phyloP scores from a whole-genome alignment of 2,797 vertebrate species.

The Sebastiscus albofasciatus region DNA sequence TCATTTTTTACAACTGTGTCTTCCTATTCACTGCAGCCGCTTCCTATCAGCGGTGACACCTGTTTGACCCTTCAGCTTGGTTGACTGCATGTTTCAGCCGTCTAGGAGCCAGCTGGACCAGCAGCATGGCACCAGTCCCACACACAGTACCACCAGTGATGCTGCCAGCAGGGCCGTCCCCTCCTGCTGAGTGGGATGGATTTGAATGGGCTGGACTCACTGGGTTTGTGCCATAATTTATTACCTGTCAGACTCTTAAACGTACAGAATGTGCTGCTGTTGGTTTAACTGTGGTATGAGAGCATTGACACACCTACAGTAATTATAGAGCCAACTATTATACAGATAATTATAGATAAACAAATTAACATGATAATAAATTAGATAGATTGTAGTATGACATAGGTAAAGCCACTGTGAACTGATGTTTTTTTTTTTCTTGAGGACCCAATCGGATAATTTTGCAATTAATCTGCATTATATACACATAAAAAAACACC shows the following conservation, averaged over 20 bases:
- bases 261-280: not conserved
- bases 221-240: not conserved
- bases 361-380: not conserved
- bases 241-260: not conserved
- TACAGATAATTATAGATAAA: not conserved
- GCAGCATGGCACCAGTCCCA: conserved; percentile 27
- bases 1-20: not conserved
- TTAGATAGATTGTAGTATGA: not conserved
- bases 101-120: conserved; percentile 32
- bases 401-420: not conserved
- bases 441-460: not conserved
- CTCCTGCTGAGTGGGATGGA: not conserved
- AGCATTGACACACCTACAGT: not conserved
- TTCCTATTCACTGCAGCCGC: not conserved
- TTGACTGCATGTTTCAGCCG: conserved; percentile 19
- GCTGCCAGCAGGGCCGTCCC: conserved; percentile 1
- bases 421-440: not conserved
- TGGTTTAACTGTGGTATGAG: not conserved
- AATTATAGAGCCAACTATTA: not conserved
- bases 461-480: not conserved
- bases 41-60: not conserved
- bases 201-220: not conserved
- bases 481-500: too few relatives aligned
- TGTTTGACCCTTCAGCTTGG: not conserved
- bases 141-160: not conserved